Base-by-base conservation (phyloP, 2,797 vertebrate species). In the Helarctos malayanus region DNA sequence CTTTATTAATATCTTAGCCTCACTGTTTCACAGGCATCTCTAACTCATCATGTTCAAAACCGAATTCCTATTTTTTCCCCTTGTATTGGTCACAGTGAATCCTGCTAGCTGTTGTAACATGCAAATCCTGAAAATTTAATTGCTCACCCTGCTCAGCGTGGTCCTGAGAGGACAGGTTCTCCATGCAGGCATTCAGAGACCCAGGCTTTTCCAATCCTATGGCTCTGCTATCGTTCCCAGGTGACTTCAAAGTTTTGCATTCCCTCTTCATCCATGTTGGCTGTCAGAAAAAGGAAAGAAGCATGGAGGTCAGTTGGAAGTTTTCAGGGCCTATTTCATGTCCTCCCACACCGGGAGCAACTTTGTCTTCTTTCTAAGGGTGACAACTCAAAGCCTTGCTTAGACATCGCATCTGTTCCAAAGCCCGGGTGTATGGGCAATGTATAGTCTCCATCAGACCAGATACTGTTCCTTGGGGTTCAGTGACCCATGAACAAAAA, bases 41-140 rank as follows among this genome's bases (percentile, higher is more conserved):
- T 95, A 82, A 86, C 1, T 76, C 32, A 38, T 65, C 41, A 21
- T 45, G 25, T 59, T 75, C 14, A 80, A 88, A 92, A 56, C 16
- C 10, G 2, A 61, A 68, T 81, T 86, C 7, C 14, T 87, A 59
- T 61, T 29, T 18, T 69, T 23, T 27, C 35, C 29, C 29, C 14
- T 79, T 19, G 5, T 71, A n/a, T 52, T 57, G 45, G 35, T 63
- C 32, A 71, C 71, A 81, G 79, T 75, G 79, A 35, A 15, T 38
- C 13, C 32, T 86, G 7, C 21, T 13, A 52, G 32, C n/a, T 65
- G 29, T 21, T 94, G 0, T 19, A 38, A 49, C 3, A 38, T 14
- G 27, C 29, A 49, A 69, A 61, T 49, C 27, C 23, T 82, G n/a
- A 68, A 54, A 56, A 18, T 52, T 57, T 35, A 54, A 25, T 23